phyloP scores from a whole-genome alignment of 2,888 invertebrate species.

The Slavum lentiscoides region DNA sequence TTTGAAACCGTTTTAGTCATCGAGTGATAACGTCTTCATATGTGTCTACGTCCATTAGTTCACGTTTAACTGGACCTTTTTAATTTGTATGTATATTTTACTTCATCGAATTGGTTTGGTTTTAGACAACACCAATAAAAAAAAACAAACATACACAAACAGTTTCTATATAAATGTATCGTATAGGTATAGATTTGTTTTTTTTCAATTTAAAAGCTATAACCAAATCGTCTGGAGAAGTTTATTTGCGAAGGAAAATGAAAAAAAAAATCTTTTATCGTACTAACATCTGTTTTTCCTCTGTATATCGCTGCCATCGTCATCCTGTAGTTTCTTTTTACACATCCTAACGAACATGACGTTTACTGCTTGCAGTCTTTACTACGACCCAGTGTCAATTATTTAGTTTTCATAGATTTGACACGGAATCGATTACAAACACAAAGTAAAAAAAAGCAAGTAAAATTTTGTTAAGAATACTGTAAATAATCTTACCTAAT shows the following conservation, averaged over 20 bases:
- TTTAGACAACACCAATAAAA: no score
- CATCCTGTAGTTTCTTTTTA: neutral
- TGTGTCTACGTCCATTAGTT: no score
- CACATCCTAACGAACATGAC: conserved; percentile 19
- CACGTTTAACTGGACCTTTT: no score
- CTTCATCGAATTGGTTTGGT: no score
- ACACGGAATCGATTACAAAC: neutral
- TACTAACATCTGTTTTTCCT: conserved; percentile 17
- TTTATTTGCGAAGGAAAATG: conserved; percentile 1
- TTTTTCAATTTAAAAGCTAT: neutral
- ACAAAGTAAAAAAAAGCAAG: no score
- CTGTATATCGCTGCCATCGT: neutral
- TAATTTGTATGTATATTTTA: no score
- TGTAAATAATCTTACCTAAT: no score
- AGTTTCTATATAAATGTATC: neutral
- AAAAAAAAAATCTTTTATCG: conserved; percentile 9
- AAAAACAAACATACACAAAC: no score
- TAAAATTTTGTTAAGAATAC: no score
- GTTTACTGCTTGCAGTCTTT: neutral
- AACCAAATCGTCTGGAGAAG: neutral
- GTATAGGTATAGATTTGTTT: conserved; percentile 3
- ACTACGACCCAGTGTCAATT: neutral
- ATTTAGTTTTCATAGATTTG: neutral
- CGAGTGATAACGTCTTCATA: neutral
- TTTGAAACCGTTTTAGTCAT: neutral